Conservation (phyloP, 2,797 vertebrate species). For the Erpetoichthys calabaricus region DNA sequence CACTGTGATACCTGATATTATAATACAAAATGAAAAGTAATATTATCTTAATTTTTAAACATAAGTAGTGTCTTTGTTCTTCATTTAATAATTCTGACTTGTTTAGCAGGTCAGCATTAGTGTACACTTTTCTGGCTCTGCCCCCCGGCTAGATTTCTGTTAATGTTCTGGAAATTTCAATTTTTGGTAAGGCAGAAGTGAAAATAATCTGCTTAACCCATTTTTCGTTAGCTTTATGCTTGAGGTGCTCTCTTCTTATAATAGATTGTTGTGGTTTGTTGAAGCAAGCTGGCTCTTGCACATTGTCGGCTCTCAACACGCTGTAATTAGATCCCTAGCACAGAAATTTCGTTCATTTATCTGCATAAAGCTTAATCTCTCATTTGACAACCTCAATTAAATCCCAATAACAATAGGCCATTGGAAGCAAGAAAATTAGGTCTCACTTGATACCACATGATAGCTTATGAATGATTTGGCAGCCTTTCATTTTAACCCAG, state of each 20-base stretch:
- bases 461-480: background rate
- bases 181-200: no score
- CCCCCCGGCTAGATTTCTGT: no score
- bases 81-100: no score
- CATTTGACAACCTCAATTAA: conserved; percentile 1
- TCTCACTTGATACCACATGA: background rate
- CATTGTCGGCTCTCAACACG: background rate
- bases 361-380: background rate
- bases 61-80: no score
- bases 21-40: no score
- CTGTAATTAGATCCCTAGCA: conserved; percentile 1
- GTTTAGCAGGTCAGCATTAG: no score
- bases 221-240: background rate
- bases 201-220: no score
- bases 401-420: background rate
- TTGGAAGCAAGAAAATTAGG: background rate
- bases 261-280: background rate
- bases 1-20: no score
- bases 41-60: no score
- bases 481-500: background rate
- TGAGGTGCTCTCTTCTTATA: background rate
- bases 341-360: background rate
- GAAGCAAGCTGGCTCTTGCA: background rate
- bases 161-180: no score
- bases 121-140: no score